Evolutionary conservation across 2,888 invertebrate species (phyloP), one percentile per base, ranked within the genome.

Genomic region (Dryocosmus kuriphilus): DNA sequence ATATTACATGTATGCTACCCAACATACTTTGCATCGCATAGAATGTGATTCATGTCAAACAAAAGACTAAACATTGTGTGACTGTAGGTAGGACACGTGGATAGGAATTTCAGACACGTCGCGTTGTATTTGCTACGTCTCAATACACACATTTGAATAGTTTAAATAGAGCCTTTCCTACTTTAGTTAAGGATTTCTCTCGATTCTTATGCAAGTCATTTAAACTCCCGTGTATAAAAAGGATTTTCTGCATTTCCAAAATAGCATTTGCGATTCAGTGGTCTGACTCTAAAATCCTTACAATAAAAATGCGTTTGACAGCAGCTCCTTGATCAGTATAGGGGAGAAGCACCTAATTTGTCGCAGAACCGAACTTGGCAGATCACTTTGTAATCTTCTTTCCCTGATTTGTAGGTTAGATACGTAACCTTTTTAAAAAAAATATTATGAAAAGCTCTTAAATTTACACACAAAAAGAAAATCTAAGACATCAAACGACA

Each of bases 21-120:
- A 79, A 77, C 77, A 79, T 77, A 81, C 74, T 77, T 75, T 73
- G 73, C 78, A 77, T 77, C 73, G 77, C 78, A 76, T 78, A 75
- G 82, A n/a, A 83, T 22, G 87, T 90, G 90, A 90, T 88, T 90
- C 90, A 90, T 85, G 85, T 87, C 86, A 88, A 89, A 90, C 90
- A 90, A 90, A 89, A 89, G 90, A 81, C 86, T 83, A 84, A 86
- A 88, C 87, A 88, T 86, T 84, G 83, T 86, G 82, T 83, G 85
- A 85, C 83, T 85, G 82, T 82, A 85, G 81, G 82, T 83, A 82
- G 85, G 86, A 88, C 89, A 88, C 87, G 87, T 88, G 88, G 89
- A 80, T 81, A 80, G 82, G 87, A 86, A 89, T 87, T 87, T 87
- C 86, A 84, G 87, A 86, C 84, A 85, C 84, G 79, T 78, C 80